These are phyloP conservation scores for Tamias sibiricus DNA, from an alignment of 2,113 vertebrate genomes.

Conservation along the genomic window DNA sequence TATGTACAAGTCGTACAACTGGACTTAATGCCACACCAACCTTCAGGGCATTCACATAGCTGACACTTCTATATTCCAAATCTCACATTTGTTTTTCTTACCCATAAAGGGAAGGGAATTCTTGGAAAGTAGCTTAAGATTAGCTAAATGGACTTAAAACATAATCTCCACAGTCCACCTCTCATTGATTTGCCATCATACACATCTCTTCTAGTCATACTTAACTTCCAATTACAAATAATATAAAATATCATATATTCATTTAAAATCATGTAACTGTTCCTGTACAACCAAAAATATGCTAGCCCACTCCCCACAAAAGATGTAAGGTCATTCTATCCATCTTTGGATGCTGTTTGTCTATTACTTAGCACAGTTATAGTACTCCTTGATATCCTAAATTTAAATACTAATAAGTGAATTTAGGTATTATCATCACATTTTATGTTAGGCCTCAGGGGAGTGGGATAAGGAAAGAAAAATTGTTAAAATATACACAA, in stretches of 20 bases:
- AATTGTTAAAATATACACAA: not conserved
- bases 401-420: not conserved
- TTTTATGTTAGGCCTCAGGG: not conserved
- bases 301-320: not conserved
- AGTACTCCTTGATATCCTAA: not conserved
- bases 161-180: not conserved
- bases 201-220: not conserved
- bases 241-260: not conserved
- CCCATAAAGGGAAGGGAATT: not conserved
- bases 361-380: not conserved
- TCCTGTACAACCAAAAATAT: not conserved
- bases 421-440: not conserved
- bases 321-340: not conserved
- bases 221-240: not conserved
- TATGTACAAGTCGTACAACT: accelerated
- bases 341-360: not conserved
- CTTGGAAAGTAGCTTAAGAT: not conserved
- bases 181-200: not conserved
- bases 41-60: accelerated
- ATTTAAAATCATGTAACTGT: not conserved
- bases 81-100: not conserved
- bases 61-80: not conserved
- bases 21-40: not conserved
- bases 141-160: not conserved
- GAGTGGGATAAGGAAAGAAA: not conserved